Conservation (phyloP, 2,888 invertebrate genomes). For the Eristalinus aeneus region DNA sequence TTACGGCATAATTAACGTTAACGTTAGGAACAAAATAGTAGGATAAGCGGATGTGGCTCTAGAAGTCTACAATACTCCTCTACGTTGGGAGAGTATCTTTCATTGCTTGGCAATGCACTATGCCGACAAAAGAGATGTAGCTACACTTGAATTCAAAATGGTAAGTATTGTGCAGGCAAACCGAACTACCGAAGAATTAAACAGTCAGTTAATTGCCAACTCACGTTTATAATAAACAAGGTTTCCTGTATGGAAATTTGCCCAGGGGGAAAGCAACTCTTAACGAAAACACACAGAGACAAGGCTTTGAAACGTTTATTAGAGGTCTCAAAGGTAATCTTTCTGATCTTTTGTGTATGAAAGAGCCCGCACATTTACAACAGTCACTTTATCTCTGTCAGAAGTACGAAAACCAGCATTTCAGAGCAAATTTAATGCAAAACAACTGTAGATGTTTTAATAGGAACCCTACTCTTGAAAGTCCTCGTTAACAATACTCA, state of each 20-base stretch:
- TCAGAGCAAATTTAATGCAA: background rate
- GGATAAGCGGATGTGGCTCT: background rate
- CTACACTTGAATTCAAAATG: conserved; percentile 64
- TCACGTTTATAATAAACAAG: conserved; percentile 71
- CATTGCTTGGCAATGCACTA: conserved; percentile 52
- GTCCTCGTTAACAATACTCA: too few species aligned
- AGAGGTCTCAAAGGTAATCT: conserved; percentile 63
- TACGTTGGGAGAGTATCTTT: conserved; percentile 39
- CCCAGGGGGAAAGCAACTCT: conserved; percentile 36
- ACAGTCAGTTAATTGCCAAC: conserved; percentile 64
- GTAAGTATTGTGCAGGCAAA: conserved; percentile 44
- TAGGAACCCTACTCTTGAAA: too few species aligned
- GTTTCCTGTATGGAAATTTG: conserved; percentile 58
- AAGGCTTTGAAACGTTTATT: conserved; percentile 71
- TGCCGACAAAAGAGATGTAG: conserved; percentile 57
- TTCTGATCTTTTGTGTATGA: background rate
- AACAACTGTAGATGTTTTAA: too few species aligned
- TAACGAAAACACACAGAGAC: conserved; percentile 60
- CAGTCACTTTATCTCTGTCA: background rate
- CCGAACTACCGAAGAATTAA: conserved; percentile 34
- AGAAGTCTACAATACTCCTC: background rate
- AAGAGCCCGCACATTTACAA: background rate
- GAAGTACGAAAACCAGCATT: background rate
- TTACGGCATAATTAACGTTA: too few species aligned
- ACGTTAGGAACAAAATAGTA: too few species aligned